Percentiles rank a stretch among this genome's conserved stretches.
Evolutionary conservation across 2,888 invertebrate species (phyloP).

Genomic region (Cantharis nigra): DNA sequence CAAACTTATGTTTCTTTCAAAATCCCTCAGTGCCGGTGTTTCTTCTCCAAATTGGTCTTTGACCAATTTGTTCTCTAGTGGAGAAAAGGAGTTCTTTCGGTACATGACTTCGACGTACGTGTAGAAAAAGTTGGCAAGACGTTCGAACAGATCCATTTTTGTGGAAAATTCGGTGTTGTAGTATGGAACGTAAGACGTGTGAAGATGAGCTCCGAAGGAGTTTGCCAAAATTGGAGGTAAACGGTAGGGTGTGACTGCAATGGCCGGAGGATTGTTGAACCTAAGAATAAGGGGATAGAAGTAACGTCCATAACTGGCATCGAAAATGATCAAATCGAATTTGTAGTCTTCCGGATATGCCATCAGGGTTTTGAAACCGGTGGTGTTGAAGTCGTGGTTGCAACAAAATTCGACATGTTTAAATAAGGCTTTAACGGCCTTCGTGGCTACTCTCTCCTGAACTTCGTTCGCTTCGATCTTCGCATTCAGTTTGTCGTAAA

Average conservation of each 20-base stretch:
- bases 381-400: slow-evolving; percentile 29
- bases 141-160: slow-evolving; percentile 39
- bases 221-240: slow-evolving; percentile 33
- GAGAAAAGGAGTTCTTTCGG: slow-evolving; percentile 32
- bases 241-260: slow-evolving; percentile 37
- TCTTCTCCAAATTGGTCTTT: slow-evolving; percentile 39
- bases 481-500: slow-evolving; percentile 22
- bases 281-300: slow-evolving; percentile 36
- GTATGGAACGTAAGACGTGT: slow-evolving; percentile 41
- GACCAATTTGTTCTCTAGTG: slow-evolving; percentile 34
- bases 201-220: slow-evolving; percentile 35
- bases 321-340: slow-evolving; percentile 40
- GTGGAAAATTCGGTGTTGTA: slow-evolving; percentile 35
- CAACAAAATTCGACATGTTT: slow-evolving; percentile 27
- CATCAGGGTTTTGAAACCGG: slow-evolving; percentile 28
- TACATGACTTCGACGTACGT: slow-evolving; percentile 31
- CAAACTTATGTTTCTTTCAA: slow-evolving; percentile 43
- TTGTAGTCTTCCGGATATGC: slow-evolving; percentile 34
- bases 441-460: slow-evolving; percentile 10
- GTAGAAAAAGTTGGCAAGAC: slow-evolving; percentile 37
- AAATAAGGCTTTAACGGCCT: slow-evolving; percentile 13
- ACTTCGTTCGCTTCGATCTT: slow-evolving; percentile 22
- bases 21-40: slow-evolving; percentile 36
- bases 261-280: slow-evolving; percentile 37
- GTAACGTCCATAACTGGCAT: slow-evolving; percentile 34